These are phyloP conservation scores for Anisognathus igniventris DNA, from an alignment of 2,797 vertebrate species.

Conservation along the genomic window DNA sequence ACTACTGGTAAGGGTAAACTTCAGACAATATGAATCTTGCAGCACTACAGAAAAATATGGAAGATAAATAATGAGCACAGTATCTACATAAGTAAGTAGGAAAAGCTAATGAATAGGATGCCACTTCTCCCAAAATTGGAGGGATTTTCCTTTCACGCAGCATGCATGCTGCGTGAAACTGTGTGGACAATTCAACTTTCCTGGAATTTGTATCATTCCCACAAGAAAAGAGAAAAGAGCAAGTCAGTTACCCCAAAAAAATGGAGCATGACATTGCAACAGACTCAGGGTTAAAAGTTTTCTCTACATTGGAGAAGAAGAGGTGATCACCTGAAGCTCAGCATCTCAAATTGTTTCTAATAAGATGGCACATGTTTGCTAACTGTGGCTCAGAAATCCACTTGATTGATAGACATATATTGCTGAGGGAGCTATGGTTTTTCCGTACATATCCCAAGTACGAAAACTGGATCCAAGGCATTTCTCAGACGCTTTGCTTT, in stretches of 20 bases:
- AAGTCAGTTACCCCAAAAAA: not conserved
- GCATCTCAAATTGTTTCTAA: not conserved
- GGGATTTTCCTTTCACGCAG: not conserved
- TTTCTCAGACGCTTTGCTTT: not conserved
- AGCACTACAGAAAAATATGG: not conserved
- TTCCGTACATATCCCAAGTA: rapidly evolving
- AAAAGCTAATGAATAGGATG: not conserved
- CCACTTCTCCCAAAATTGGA: not conserved
- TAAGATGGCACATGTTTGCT: not conserved
- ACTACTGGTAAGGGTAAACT: not conserved
- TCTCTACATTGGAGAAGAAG: not conserved
- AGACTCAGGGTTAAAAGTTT: not conserved
- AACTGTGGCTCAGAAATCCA: not conserved
- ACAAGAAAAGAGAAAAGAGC: not conserved
- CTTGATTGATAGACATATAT: not conserved
- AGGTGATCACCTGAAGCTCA: not conserved
- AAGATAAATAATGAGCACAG: not conserved
- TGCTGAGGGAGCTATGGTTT: not conserved
- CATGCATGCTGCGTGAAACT: not conserved
- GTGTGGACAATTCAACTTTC: not conserved
- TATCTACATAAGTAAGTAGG: not conserved
- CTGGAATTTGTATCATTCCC: not conserved
- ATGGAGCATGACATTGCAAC: not conserved
- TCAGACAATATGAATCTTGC: not conserved
- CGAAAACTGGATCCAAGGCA: not conserved